These are phyloP conservation scores for Meandrina meandrites DNA, from an alignment of 92 coral and sea anemone species.

Conservation along the genomic window DNA sequence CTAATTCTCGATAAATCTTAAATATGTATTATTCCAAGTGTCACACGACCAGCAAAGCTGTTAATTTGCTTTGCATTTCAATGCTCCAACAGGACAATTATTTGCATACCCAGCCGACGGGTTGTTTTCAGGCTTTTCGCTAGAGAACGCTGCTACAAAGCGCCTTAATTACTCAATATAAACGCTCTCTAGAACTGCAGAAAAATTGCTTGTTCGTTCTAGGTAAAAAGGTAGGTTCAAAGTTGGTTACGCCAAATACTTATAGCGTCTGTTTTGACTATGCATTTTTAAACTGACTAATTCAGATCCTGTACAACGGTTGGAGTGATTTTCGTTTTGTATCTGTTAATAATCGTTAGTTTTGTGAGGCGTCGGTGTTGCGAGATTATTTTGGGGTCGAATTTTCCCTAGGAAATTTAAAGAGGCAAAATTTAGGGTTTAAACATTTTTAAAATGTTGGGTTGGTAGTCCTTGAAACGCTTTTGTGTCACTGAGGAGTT, in stretches of 20 bases:
- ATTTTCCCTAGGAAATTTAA: not conserved
- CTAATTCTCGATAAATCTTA: too few relatives aligned
- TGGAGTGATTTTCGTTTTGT: not conserved
- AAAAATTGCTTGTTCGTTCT: not conserved
- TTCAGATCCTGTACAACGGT: not conserved
- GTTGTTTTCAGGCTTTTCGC: not conserved
- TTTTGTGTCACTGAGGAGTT: not conserved
- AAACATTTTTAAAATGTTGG: not conserved
- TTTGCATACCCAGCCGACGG: constrained; percentile 13
- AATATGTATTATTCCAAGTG: not conserved
- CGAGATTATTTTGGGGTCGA: not conserved
- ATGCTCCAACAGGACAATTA: not conserved
- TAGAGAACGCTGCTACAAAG: not conserved
- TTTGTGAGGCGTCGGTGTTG: not conserved
- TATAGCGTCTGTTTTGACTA: not conserved
- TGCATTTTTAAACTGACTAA: not conserved
- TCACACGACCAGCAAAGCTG: not conserved
- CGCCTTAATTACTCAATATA: not conserved
- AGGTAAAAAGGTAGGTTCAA: not conserved
- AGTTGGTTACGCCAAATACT: not conserved
- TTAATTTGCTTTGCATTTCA: constrained; percentile 11
- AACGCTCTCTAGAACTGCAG: not conserved
- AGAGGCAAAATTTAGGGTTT: not conserved
- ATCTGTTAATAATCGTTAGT: not conserved
- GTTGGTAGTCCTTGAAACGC: not conserved